A percentile compares a stretch with the other conserved stretches of the same genome.
Evolutionary conservation across 2,113 vertebrate species (phyloP).

Genomic region (Sciurus niger): DNA sequence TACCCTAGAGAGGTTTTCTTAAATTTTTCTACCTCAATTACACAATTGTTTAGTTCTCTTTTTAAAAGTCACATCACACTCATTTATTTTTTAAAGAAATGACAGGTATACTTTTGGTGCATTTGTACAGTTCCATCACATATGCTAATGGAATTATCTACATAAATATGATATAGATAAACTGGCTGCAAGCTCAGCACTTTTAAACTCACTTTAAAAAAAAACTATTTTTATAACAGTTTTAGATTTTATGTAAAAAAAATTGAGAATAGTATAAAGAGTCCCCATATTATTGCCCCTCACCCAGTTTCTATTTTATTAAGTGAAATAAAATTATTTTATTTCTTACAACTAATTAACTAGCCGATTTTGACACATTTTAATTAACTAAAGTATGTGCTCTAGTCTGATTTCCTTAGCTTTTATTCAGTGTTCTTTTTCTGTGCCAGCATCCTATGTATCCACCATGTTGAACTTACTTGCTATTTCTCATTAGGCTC

Average conservation of each 20-base stretch:
- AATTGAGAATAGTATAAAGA: background rate
- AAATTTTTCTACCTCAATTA: conserved; percentile 1
- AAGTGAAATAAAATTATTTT: background rate
- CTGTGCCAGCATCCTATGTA: background rate
- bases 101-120: background rate
- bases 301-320: background rate
- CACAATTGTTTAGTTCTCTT: background rate
- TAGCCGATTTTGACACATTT: background rate
- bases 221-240: background rate
- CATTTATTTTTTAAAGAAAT: background rate
- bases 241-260: conserved; percentile 9
- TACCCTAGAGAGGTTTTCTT: background rate
- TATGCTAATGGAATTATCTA: background rate
- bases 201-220: background rate
- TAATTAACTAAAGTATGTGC: background rate
- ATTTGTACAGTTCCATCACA: background rate
- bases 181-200: too few species aligned
- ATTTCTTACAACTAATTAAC: background rate
- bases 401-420: background rate
- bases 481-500: background rate
- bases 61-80: background rate
- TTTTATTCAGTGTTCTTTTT: background rate
- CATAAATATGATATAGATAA: background rate
- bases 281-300: background rate
- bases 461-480: background rate